phyloP scores from a whole-genome alignment of 2,888 invertebrate species.

The Polyploca ridens region DNA sequence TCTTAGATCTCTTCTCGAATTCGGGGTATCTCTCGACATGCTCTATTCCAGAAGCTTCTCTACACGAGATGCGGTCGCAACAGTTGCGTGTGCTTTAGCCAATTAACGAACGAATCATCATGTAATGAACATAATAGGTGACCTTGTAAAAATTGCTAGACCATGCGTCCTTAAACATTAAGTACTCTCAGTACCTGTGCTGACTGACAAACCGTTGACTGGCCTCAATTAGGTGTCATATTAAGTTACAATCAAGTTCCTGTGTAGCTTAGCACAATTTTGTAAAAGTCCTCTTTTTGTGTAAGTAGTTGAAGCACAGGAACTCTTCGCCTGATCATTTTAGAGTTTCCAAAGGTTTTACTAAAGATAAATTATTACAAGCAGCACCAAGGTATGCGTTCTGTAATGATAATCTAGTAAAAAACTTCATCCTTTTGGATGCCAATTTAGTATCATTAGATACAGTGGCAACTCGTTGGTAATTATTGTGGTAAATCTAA shows the following conservation, averaged over 20 bases:
- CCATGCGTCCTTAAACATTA: neutral
- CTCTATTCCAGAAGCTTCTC: neutral
- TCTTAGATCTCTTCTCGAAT: neutral
- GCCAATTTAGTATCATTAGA: conserved; percentile 43
- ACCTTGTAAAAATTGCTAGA: neutral
- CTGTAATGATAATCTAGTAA: conserved; percentile 19
- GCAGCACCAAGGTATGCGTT: neutral
- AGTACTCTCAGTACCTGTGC: neutral
- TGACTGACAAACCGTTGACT: neutral
- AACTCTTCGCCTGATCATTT: too few species aligned
- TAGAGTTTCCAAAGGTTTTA: too few species aligned
- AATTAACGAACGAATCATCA: neutral
- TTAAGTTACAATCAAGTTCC: neutral
- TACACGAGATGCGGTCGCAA: neutral
- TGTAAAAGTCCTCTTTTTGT: too few species aligned
- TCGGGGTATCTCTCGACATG: neutral
- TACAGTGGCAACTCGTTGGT: conserved; percentile 21
- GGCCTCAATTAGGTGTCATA: neutral
- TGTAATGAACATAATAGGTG: neutral
- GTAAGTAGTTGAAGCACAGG: too few species aligned
- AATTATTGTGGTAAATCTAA: conserved; percentile 32
- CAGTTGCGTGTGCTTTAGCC: neutral
- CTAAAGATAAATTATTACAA: neutral
- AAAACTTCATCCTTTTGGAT: conserved; percentile 23
- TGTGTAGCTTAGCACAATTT: too few species aligned